A percentile compares a stretch with the other conserved stretches of the same genome.
These are phyloP conservation scores for Odocoileus hemionus DNA, from an alignment of 2,113 vertebrate species.

Conservation along the genomic window DNA sequence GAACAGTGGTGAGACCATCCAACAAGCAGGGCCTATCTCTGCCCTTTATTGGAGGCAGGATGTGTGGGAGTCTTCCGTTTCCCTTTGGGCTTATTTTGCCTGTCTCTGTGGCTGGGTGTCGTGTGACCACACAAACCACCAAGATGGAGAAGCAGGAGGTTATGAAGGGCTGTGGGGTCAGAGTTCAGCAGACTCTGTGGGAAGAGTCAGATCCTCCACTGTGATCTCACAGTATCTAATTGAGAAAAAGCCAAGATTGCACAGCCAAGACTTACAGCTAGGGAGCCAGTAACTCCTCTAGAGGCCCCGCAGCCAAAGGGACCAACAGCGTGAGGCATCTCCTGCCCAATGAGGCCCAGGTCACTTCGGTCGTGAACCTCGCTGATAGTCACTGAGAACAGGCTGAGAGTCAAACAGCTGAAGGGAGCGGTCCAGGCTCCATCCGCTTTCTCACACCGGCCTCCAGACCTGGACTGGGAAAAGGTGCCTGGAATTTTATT, in stretches of 20 bases:
- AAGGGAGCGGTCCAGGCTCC: not conserved
- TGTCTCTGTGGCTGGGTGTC: not conserved
- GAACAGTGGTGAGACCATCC: not conserved
- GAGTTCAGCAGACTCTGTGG: not conserved
- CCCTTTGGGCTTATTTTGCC: not conserved
- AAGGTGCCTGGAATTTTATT: not conserved
- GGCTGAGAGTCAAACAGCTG: not conserved
- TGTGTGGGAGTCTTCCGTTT: not conserved
- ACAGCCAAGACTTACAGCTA: not conserved
- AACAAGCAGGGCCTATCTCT: not conserved
- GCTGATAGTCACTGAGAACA: not conserved
- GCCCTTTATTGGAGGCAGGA: not conserved
- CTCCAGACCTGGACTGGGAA: not conserved
- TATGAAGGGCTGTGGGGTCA: not conserved
- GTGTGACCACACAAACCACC: conserved; percentile 43
- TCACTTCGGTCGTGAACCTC: not conserved
- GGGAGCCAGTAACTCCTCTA: not conserved
- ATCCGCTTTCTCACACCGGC: not conserved
- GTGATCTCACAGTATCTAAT: not conserved
- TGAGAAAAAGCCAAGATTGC: not conserved
- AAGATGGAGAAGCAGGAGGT: not conserved
- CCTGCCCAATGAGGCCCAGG: not conserved
- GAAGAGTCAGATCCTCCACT: not conserved
- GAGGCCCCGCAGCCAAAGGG: not conserved
- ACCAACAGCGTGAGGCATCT: fast-evolving